Percentiles rank a stretch among this genome's conserved stretches.
phyloP scores from a whole-genome alignment of 2,113 vertebrate species.

The Thymallus thymallus region DNA sequence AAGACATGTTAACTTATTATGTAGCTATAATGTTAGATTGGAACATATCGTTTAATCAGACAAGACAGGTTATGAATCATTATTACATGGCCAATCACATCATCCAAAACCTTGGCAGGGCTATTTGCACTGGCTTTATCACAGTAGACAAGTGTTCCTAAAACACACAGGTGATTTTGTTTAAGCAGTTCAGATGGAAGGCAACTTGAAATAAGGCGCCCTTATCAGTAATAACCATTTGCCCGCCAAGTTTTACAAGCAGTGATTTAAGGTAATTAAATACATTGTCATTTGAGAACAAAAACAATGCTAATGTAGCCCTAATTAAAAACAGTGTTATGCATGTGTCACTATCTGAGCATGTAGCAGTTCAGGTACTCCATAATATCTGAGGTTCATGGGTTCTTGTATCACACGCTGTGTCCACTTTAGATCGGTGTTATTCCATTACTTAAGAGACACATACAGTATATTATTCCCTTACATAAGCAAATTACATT shows the following conservation, averaged over 20 bases:
- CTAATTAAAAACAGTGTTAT: neutral
- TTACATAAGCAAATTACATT: neutral
- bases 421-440: neutral
- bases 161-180: slow-evolving; percentile 13
- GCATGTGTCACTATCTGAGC: neutral
- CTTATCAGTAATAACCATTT: slow-evolving; percentile 28
- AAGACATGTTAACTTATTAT: neutral
- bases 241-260: slow-evolving; percentile 21
- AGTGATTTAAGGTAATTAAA: slow-evolving; percentile 20
- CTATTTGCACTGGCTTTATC: slow-evolving; percentile 2
- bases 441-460: neutral
- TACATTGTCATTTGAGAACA: neutral
- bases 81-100: slow-evolving; percentile 32
- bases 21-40: neutral
- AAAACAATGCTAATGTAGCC: neutral
- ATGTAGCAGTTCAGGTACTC: neutral
- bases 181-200: slow-evolving; percentile 36
- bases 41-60: slow-evolving; percentile 49
- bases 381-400: neutral
- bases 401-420: neutral
- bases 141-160: neutral
- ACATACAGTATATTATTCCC: neutral
- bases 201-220: slow-evolving; percentile 72
- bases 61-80: slow-evolving; percentile 38
- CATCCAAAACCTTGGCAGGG: slow-evolving; percentile 20